Evolutionary conservation across 2,888 invertebrate species (phyloP), one percentile per base, ranked within the genome.

Genomic region (Branchinecta sandiegonensis): DNA sequence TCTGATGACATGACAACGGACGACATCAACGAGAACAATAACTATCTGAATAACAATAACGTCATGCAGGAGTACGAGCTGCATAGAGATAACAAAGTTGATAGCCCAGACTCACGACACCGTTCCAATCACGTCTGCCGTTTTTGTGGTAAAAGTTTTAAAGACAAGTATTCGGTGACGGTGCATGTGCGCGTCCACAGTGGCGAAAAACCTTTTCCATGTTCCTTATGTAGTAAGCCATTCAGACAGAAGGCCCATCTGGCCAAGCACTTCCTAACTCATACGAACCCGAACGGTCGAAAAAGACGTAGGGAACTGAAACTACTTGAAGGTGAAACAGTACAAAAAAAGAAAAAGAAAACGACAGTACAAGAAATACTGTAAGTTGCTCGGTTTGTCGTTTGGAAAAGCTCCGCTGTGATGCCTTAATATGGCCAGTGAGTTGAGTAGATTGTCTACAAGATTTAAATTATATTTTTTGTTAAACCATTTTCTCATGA

Each of bases 161-260:
- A 93, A 79, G 93, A 93, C 79, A 93, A 93, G 78, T 97, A 97
- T 83, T 90, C 95, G 71, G 93, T 97, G 69, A 96, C 96, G 78
- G 96, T 96, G 66, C 97, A 97, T 79, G 91, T 96, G 73, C 83
- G 96, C 74, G 96, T 96, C 46, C 97, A 97, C 77, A 96, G 96
- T 0, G 96, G 95, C 0, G 96, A 97, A 79, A 96, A 97, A 76
- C 96, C 97, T 0, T 97, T 97, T 79, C 85, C 90, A 48, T 97
- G 97, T 78, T 88, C 88, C 17, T 83, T 94, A 69, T 97, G 97
- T 78, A 92, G 92, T 72, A 94, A 92, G 78, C 90, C 89, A 76
- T 93, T 93, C 80, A 83, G 92, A 66, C 92, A 93, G 78, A 93
- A 93, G 76, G 92, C 92, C 1, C 92, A 93, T 75, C 81, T 93